Conservation (phyloP, 1,140 invertebrate species). For the Lerema accius region DNA sequence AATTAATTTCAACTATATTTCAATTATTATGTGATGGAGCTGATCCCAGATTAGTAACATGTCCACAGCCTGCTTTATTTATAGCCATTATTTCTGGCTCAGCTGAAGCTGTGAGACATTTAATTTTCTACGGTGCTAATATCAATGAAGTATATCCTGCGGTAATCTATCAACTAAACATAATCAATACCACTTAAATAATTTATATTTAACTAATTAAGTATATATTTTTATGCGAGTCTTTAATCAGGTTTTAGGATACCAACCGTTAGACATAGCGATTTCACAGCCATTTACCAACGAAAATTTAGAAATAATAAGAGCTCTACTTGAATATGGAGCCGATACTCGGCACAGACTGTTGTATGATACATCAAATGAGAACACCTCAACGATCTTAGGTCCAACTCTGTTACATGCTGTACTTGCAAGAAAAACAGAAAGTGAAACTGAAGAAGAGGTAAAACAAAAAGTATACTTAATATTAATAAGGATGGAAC, state of each 20-base stretch:
- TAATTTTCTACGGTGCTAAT: constrained; percentile 69
- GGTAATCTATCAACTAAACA: constrained; percentile 33
- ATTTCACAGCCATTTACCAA: constrained; percentile 57
- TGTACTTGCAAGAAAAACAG: constrained; percentile 50
- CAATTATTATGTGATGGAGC: constrained; percentile 73
- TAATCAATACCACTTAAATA: background rate
- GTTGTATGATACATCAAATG: constrained; percentile 27
- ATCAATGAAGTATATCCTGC: constrained; percentile 61
- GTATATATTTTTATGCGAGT: too few relatives aligned
- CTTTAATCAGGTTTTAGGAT: constrained; percentile 44
- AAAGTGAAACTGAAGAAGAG: constrained; percentile 54
- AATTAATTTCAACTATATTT: constrained; percentile 63
- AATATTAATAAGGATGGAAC: too few relatives aligned
- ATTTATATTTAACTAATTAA: too few relatives aligned
- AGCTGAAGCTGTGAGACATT: constrained; percentile 57
- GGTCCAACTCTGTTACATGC: constrained; percentile 66
- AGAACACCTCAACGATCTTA: constrained; percentile 13
- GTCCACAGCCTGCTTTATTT: constrained; percentile 75
- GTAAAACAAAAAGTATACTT: constrained; percentile 36
- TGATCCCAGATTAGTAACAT: constrained; percentile 66
- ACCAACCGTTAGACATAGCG: constrained; percentile 73
- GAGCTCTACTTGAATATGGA: constrained; percentile 62
- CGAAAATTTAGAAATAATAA: constrained; percentile 64
- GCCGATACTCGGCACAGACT: constrained; percentile 63
- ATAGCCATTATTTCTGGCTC: constrained; percentile 67